phyloP scores from a whole-genome alignment of 2,888 invertebrate species.

The Caenorhabditis macrosperma region DNA sequence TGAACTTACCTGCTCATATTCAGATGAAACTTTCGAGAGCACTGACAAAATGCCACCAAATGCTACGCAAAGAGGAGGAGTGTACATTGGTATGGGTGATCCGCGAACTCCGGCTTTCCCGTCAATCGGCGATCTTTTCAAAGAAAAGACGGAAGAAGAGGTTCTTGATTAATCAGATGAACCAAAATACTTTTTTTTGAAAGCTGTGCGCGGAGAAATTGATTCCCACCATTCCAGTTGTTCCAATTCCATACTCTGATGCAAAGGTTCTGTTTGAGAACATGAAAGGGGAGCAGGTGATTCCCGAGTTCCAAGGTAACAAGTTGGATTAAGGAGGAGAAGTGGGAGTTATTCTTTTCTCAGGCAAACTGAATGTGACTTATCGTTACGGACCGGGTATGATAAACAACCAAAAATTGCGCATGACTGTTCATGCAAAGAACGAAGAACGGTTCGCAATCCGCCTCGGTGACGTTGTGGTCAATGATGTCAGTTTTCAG shows the following conservation, averaged over 20 bases:
- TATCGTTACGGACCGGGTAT: constrained; percentile 81
- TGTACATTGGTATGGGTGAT: constrained; percentile 81
- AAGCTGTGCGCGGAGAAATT: constrained; percentile 28
- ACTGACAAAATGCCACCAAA: constrained; percentile 82
- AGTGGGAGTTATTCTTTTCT: too few species aligned
- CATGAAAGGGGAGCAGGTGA: constrained; percentile 76
- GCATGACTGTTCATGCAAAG: constrained; percentile 68
- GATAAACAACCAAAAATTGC: constrained; percentile 57
- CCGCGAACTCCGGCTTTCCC: constrained; percentile 83
- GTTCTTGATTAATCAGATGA: background rate
- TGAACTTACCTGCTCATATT: constrained; percentile 4
- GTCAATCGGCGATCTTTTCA: constrained; percentile 80
- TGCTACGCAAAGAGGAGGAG: constrained; percentile 82
- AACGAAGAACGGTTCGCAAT: constrained; percentile 64
- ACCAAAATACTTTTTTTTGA: background rate
- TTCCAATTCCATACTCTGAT: constrained; percentile 81
- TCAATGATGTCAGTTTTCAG: too few species aligned
- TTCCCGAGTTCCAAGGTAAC: constrained; percentile 79
- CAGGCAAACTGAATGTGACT: constrained; percentile 70
- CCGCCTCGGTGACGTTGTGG: too few species aligned
- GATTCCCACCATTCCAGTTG: constrained; percentile 81
- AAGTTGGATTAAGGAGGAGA: background rate
- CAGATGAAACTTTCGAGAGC: constrained; percentile 80
- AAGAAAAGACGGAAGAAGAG: constrained; percentile 58
- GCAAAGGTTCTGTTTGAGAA: constrained; percentile 74